Conservation (phyloP, 2,888 invertebrate species). For the Dynastes grantii region DNA sequence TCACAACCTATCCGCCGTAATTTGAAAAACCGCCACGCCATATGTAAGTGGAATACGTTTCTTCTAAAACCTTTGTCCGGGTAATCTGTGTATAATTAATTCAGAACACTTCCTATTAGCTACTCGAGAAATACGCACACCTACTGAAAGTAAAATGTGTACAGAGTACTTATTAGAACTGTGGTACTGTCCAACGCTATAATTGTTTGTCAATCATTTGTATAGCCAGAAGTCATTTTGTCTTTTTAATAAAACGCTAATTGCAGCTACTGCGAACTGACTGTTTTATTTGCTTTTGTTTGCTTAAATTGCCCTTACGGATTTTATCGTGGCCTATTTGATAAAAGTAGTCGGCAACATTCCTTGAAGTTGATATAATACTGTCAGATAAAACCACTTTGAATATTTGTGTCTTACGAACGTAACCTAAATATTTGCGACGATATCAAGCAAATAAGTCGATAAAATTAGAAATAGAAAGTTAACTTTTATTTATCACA, state of each 20-base stretch:
- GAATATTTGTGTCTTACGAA: not conserved
- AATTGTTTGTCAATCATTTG: conserved; percentile 61
- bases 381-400: not conserved
- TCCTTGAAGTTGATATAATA: not conserved
- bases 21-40: conserved; percentile 42
- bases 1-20: conserved; percentile 44
- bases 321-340: conserved; percentile 22
- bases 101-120: conserved; percentile 27
- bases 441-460: not conserved
- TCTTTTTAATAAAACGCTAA: conserved; percentile 49
- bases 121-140: conserved; percentile 30
- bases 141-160: conserved; percentile 21
- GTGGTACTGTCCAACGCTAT: conserved; percentile 54
- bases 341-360: conserved; percentile 4
- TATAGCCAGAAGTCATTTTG: conserved; percentile 49
- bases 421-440: not conserved
- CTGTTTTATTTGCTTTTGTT: conserved; percentile 31
- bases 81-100: conserved; percentile 49
- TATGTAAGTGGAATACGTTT: conserved; percentile 44
- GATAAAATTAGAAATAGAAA: not conserved
- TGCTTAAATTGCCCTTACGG: conserved; percentile 18
- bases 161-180: conserved; percentile 55
- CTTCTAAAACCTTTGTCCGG: conserved; percentile 26
- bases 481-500: no score
- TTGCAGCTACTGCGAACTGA: conserved; percentile 43